Base-by-base conservation (phyloP, 2,888 invertebrate genomes). In the Empis livida region DNA sequence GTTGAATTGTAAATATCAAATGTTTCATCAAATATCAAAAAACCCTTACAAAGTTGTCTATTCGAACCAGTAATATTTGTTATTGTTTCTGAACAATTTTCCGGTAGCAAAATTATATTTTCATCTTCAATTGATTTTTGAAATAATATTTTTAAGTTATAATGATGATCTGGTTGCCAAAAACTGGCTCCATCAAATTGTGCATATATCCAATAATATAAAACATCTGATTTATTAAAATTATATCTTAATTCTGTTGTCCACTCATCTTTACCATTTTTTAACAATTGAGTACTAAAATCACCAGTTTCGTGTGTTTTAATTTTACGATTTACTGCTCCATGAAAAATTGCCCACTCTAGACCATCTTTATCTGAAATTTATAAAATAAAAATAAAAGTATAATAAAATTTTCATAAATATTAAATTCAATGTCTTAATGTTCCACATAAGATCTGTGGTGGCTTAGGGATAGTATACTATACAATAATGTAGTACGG, bases 291-390 rank as follows among this genome's bases (percentile, higher is more conserved):
- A 0, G 71, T 74, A 1, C 62, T 60, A 37, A 77, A 72, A 2
- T 71, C 64, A 0, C 83, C 84, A 1, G 70, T 66, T 45, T 74
- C 72, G 9, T 65, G 67, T 2, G 61, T 55, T 0, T 53, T 60
- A 49, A 82, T 75, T 0, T 60, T 58, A 27, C 71, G 67, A 60
- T 82, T 82, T n/a, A 79, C 56, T 52, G 79, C 78, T 1, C 77
- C 80, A 64, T 83, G 78, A 60, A 82, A 82, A 1, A 71, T 77
- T 56, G 83, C 80, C 8, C 77, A 59, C 43, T 67, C 65, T 1
- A 79, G 55, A 2, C 74, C 75, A 3, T 70, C 59, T 20, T 65
- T 65, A 61, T 77, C 82, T 73, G 51, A 23, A 16, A 16, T 17
- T 11, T 14, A 38, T n/a, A 14, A 38, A 14, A 16, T n/a, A 5